phyloP scores from a whole-genome alignment of 2,888 invertebrate species.

The Drosophila neonasuta region DNA sequence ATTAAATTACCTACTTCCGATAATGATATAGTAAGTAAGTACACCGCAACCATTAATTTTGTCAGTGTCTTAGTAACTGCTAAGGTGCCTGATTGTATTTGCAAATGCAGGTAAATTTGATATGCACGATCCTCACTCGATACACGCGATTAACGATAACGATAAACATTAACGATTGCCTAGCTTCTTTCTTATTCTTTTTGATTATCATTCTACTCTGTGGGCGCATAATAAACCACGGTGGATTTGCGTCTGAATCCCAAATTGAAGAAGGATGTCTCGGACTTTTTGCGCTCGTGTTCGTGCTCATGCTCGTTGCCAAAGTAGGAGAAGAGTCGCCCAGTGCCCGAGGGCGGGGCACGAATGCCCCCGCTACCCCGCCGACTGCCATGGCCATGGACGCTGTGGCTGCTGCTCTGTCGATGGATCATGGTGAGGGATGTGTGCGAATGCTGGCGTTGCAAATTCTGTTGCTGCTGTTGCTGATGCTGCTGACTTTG shows the following conservation, averaged over 20 bases:
- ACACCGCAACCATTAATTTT: slow-evolving; percentile 11
- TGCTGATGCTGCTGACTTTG: slow-evolving; percentile 64
- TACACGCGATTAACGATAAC: slow-evolving; percentile 23
- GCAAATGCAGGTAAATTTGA: slow-evolving; percentile 19
- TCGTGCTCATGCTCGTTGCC: slow-evolving; percentile 81
- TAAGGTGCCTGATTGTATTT: slow-evolving; percentile 53
- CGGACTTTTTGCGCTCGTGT: slow-evolving; percentile 81
- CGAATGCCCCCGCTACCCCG: slow-evolving; percentile 64
- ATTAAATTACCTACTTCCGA: slow-evolving; percentile 37
- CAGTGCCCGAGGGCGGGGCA: slow-evolving; percentile 72
- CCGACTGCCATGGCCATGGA: slow-evolving; percentile 63
- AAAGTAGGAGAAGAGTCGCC: slow-evolving; percentile 81
- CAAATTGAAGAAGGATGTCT: slow-evolving; percentile 82
- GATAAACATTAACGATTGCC: too few species aligned
- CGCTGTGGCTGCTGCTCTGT: slow-evolving; percentile 73
- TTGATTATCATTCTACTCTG: slow-evolving; percentile 64
- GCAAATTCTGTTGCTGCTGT: slow-evolving; percentile 60
- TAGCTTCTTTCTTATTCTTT: not conserved
- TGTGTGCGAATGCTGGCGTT: slow-evolving; percentile 74
- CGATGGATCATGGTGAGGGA: slow-evolving; percentile 72
- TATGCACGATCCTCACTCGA: slow-evolving; percentile 18
- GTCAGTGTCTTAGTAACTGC: slow-evolving; percentile 10
- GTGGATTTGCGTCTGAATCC: slow-evolving; percentile 82
- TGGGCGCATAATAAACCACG: slow-evolving; percentile 81
- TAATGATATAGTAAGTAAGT: slow-evolving; percentile 23